Percentiles rank a stretch among this genome's conserved stretches.
Evolutionary conservation across 2,113 vertebrate species (phyloP).

Genomic region (Hypanus sabinus): DNA sequence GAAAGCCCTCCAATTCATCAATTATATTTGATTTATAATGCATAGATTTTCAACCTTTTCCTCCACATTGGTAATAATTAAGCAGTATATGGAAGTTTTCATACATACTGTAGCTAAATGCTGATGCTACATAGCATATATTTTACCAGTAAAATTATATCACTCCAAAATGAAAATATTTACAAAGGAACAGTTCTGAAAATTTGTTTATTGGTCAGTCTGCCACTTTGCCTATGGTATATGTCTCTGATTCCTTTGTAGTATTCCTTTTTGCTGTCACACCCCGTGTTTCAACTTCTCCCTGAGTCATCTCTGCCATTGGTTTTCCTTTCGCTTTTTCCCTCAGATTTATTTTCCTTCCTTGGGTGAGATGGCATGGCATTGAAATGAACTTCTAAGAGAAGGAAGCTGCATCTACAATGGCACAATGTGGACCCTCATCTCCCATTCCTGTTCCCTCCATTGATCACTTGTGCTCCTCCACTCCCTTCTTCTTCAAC

Average conservation of each 20-base stretch:
- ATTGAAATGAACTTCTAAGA: neutral
- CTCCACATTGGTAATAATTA: neutral
- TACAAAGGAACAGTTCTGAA: neutral
- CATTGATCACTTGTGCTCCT: neutral
- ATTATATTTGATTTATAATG: neutral
- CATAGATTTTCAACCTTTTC: neutral
- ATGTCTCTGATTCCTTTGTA: neutral
- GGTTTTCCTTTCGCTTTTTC: neutral
- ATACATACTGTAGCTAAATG: neutral
- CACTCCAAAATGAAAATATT: neutral
- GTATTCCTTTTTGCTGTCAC: neutral
- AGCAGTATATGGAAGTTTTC: neutral
- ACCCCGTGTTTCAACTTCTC: neutral
- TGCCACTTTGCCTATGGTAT: neutral
- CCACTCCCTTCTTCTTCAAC: neutral
- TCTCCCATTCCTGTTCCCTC: neutral
- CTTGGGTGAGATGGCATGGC: neutral
- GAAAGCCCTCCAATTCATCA: neutral
- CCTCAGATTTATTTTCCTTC: neutral
- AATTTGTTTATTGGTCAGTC: neutral
- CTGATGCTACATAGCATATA: neutral
- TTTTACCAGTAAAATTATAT: slow-evolving; percentile 1
- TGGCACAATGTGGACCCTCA: neutral
- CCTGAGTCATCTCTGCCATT: neutral
- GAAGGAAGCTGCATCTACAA: neutral